A percentile compares a stretch with the other conserved stretches of the same genome.
Evolutionary conservation across 2,113 vertebrate species (phyloP).

Genomic region (Thryonomys swinderianus): DNA sequence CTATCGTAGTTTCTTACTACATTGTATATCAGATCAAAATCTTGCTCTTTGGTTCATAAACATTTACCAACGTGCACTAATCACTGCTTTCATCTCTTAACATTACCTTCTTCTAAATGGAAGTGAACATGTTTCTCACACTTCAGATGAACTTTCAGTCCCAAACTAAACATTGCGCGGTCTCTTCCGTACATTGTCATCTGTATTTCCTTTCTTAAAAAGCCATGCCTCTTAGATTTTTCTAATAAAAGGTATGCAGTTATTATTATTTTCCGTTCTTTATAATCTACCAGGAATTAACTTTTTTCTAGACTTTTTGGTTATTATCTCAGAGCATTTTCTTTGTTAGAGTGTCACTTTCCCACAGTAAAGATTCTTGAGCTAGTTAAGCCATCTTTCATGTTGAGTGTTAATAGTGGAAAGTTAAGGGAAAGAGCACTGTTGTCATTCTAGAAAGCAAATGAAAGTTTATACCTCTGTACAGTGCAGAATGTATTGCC

Average conservation of each 20-base stretch:
- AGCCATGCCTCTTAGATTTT: neutral
- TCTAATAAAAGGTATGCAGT: neutral
- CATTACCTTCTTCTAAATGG: neutral
- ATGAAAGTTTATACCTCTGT: neutral
- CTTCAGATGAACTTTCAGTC: constrained; percentile 18
- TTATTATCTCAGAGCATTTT: neutral
- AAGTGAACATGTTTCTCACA: constrained; percentile 34
- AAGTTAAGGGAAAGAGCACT: neutral
- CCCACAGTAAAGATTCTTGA: neutral
- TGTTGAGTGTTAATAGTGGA: neutral
- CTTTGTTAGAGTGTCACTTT: neutral
- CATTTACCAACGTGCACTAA: neutral
- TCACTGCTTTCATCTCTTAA: constrained; percentile 21
- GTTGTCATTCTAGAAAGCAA: constrained; percentile 45
- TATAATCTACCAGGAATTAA: constrained; percentile 45
- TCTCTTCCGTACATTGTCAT: neutral
- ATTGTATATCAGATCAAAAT: constrained; percentile 34
- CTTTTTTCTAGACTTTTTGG: neutral
- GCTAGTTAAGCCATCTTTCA: constrained; percentile 27
- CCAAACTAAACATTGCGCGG: neutral
- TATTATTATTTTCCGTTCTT: constrained; percentile 19
- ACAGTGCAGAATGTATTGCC: neutral
- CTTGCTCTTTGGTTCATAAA: constrained; percentile 20
- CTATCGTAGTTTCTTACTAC: constrained; percentile 20
- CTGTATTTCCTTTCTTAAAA: constrained; percentile 30